These are phyloP conservation scores for Struthio camelus DNA, from an alignment of 2,113 vertebrate species.

Conservation along the genomic window DNA sequence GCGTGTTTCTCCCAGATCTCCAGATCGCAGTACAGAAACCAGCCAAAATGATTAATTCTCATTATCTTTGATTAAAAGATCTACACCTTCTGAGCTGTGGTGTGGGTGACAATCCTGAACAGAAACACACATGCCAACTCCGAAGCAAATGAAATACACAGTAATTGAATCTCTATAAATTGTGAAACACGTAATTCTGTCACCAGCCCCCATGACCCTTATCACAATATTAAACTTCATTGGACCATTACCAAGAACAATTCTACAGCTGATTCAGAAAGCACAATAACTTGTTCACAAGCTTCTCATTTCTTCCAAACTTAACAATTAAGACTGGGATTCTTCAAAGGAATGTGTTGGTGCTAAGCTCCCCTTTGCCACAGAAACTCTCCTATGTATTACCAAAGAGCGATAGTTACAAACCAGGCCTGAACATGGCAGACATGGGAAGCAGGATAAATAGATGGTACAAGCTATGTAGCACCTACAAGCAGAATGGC, in stretches of 20 bases:
- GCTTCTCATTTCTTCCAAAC: background rate
- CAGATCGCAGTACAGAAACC: background rate
- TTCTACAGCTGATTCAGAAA: constrained; percentile 13
- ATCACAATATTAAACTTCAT: constrained; percentile 9
- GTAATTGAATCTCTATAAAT: background rate
- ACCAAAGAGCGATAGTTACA: background rate
- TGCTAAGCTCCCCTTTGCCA: background rate
- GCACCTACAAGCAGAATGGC: background rate
- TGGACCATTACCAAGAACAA: background rate
- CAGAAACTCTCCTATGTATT: background rate
- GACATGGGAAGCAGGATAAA: background rate
- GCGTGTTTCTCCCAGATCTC: background rate
- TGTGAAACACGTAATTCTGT: background rate
- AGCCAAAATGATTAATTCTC: background rate
- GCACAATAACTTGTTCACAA: accelerated
- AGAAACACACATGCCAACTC: background rate
- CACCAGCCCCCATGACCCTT: background rate
- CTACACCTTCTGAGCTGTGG: background rate
- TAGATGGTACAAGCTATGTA: accelerated
- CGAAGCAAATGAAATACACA: background rate
- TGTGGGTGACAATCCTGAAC: background rate
- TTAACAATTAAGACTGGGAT: background rate
- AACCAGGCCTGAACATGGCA: accelerated
- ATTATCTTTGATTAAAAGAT: background rate
- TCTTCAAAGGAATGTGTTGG: background rate